Evolutionary conservation across 2,113 vertebrate species (phyloP), one percentile per base, ranked within the genome.

Genomic region (Polypterus senegalus): DNA sequence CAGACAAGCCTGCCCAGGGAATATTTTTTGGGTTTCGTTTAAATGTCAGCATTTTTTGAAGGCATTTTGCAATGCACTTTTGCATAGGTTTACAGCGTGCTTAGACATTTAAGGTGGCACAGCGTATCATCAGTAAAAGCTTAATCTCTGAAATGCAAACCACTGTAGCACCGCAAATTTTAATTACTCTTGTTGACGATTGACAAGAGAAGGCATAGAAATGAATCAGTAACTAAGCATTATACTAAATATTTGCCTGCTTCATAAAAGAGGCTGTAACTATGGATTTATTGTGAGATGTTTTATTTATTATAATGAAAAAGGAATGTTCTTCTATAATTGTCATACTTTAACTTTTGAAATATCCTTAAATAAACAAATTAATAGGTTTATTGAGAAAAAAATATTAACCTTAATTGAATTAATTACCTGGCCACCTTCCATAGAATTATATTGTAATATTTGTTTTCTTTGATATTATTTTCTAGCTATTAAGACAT

Each of bases 181-280:
- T 79, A 86, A 85, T 85, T 84, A 85, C 10, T 27, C 70, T 43
- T 57, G 65, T 73, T 72, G 69, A 60, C 76, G 77, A 74, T 63
- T 82, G 83, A 82, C 78, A 82, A 76, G 66, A 69, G 56, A 64
- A 67, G 67, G 67, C 62, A 69, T 57, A 61, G 70, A 70, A 74
- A 81, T 73, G 77, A 69, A 73, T 47, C 80, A 75, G 81, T 83
- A 78, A 81, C 77, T 69, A 76, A 65, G 77, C 76, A 83, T 83
- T 83, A 83, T 68, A 69, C 70, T 72, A 82, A 86, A 85, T 85
- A 85, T 84, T 85, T 82, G 74, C 72, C 63, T 59, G 71, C 80
- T 77, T 76, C 77, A 73, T 69, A 62, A 74, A 65, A 69, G 65
- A 81, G 62, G 57, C 73, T 65, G 60, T 67, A 64, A 68, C 64